Evolutionary conservation across 1,140 invertebrate species (phyloP), one percentile per base, ranked within the genome.

Genomic region (Anagrus nilaparvatae): DNA sequence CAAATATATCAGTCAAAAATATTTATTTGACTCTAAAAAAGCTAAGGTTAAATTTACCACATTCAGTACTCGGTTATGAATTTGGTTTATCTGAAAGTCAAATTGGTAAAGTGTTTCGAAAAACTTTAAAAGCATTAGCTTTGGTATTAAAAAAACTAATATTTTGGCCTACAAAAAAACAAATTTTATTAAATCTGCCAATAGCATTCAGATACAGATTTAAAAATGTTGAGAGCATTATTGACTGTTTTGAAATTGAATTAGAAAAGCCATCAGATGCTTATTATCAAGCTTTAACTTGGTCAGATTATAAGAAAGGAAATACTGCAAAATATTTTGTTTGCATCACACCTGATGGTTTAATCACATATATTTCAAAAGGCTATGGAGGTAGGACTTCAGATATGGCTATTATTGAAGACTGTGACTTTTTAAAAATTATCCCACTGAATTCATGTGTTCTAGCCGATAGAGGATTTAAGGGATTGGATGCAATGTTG

Each of bases 291-390:
- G 46, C 62, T 19, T 19, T 68, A 16, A 61, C 63, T 19, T 72
- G 65, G 65, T 69, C 65, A 5, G 58, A 68, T 1, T 70, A 70
- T 42, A 69, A 69, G 52, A 67, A 67, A 43, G 52, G 49, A 18
- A 69, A 71, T 40, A 69, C 66, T 9, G 48, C 69, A 8, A 72
- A 73, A 43, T 71, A 70, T 60, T 47, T 70, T 8, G 52, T 73
- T 33, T 62, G 57, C 19, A 59, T 44, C 31, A 70, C 63, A 34
- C 64, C 63, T 14, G 49, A 67, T 56, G 62, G 65, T 8, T 46
- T 66, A 5, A 52, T 67, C 8, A 65, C 58, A 51, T 69, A 49
- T 54, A 47, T 67, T 40, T 71, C 65, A 5, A 23, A 44, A 34
- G 61, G 60, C 0, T 68, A 47, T 56, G 60, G 58, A 31, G 65